These are phyloP conservation scores for Pomacea canaliculata DNA, from an alignment of 2,888 invertebrate genomes.

Conservation along the genomic window DNA sequence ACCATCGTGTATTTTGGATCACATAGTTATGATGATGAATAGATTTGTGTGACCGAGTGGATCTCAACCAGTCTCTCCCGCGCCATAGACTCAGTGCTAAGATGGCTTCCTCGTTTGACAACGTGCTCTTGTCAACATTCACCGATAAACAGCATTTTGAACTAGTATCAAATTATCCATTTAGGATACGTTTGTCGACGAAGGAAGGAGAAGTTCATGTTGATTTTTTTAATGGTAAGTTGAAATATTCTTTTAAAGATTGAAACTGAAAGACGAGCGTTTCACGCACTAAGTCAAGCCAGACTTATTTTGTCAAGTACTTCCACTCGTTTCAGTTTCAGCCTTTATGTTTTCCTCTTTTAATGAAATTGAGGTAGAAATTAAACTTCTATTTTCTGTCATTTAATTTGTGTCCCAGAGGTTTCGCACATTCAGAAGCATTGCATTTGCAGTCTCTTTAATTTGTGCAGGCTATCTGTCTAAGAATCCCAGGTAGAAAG, in stretches of 20 bases:
- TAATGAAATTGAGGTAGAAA: no score
- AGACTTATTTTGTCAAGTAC: no score
- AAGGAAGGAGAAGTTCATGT: constrained; percentile 51
- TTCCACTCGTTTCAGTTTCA: no score
- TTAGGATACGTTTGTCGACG: constrained; percentile 49
- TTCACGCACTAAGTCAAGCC: no score
- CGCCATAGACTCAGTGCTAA: constrained; percentile 36
- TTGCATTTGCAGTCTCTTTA: background rate
- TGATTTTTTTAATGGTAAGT: constrained; percentile 60
- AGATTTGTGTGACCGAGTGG: no score
- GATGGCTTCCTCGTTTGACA: constrained; percentile 68
- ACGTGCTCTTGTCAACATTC: constrained; percentile 63
- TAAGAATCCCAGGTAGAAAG: no score
- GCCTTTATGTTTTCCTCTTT: no score
- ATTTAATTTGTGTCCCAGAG: no score
- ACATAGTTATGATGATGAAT: no score
- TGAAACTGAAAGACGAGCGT: no score
- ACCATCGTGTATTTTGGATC: no score
- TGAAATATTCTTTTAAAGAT: background rate
- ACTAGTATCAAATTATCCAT: constrained; percentile 42
- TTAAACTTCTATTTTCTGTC: no score
- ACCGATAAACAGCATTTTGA: constrained; percentile 61
- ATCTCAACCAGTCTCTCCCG: constrained; percentile 5
- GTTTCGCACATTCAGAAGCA: background rate
- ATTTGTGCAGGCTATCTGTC: background rate